These are phyloP conservation scores for Lochmaea crataegi DNA, from an alignment of 2,888 invertebrate species.

Conservation along the genomic window DNA sequence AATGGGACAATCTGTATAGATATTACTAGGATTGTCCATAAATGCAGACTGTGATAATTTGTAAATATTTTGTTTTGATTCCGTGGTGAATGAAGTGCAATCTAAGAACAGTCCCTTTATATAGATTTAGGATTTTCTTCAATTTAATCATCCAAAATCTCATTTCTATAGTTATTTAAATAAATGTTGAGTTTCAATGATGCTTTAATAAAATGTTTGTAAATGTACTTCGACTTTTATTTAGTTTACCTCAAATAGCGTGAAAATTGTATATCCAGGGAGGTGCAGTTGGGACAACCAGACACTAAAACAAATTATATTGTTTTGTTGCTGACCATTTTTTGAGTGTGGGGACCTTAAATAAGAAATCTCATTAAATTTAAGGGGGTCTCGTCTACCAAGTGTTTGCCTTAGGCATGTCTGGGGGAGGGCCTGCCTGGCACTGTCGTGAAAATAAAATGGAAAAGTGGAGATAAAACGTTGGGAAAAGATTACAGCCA, in stretches of 20 bases:
- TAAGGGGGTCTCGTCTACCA: too few species aligned
- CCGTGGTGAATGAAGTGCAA: slow-evolving; percentile 55
- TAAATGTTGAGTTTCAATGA: slow-evolving; percentile 72
- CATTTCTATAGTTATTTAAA: slow-evolving; percentile 49
- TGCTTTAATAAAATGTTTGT: slow-evolving; percentile 73
- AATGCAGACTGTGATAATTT: slow-evolving; percentile 62
- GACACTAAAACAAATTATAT: too few species aligned
- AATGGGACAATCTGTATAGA: neutral
- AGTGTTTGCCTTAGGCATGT: too few species aligned
- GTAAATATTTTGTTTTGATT: slow-evolving; percentile 50
- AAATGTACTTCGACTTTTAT: slow-evolving; percentile 57
- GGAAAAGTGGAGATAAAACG: too few species aligned
- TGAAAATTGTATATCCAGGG: too few species aligned
- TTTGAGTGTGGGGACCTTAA: too few species aligned
- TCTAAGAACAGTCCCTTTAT: slow-evolving; percentile 43
- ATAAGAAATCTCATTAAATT: too few species aligned
- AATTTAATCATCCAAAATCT: slow-evolving; percentile 37
- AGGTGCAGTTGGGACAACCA: too few species aligned
- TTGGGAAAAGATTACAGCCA: too few species aligned
- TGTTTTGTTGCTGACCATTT: too few species aligned
- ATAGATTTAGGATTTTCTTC: slow-evolving; percentile 26
- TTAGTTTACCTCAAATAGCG: neutral
- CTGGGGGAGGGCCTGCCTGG: too few species aligned
- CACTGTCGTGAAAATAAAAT: too few species aligned
- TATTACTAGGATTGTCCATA: slow-evolving; percentile 31